Percentiles rank a stretch among this genome's conserved stretches.
These are phyloP conservation scores for Furnarius figulus DNA, from an alignment of 2,113 vertebrate species.

Conservation along the genomic window DNA sequence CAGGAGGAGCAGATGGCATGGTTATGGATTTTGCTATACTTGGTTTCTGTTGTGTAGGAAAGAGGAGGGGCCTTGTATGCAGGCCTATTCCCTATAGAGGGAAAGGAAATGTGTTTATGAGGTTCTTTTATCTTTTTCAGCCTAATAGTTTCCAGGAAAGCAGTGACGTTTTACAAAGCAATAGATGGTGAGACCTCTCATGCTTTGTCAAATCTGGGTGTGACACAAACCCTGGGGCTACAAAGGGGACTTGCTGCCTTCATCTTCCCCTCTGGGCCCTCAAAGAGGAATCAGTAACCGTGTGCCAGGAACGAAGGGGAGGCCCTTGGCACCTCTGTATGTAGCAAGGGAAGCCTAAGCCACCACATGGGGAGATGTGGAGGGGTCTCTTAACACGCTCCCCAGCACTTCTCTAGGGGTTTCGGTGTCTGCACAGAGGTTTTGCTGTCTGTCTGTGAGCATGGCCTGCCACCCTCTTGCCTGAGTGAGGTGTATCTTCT, in stretches of 20 bases:
- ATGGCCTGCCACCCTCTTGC: background rate
- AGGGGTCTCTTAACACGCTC: background rate
- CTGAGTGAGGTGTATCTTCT: fast-evolving
- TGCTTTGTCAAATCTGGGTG: background rate
- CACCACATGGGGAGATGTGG: background rate
- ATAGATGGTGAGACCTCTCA: background rate
- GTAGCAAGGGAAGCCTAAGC: background rate
- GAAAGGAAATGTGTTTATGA: background rate
- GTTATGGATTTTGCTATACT: background rate
- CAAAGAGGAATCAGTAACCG: background rate
- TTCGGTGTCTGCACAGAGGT: fast-evolving
- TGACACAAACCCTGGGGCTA: background rate
- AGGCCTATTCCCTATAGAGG: background rate
- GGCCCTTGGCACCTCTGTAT: background rate
- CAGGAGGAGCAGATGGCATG: background rate
- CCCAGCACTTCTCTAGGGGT: fast-evolving
- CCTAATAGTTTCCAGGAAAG: background rate
- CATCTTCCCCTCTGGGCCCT: background rate
- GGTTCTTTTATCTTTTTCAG: background rate
- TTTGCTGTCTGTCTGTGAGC: background rate
- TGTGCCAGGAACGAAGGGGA: background rate
- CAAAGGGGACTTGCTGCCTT: background rate
- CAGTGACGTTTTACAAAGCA: background rate
- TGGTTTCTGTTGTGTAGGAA: background rate
- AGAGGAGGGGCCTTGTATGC: background rate